Conservation (phyloP, 1,140 invertebrate species). For the Pygmarrhopalites habei region DNA sequence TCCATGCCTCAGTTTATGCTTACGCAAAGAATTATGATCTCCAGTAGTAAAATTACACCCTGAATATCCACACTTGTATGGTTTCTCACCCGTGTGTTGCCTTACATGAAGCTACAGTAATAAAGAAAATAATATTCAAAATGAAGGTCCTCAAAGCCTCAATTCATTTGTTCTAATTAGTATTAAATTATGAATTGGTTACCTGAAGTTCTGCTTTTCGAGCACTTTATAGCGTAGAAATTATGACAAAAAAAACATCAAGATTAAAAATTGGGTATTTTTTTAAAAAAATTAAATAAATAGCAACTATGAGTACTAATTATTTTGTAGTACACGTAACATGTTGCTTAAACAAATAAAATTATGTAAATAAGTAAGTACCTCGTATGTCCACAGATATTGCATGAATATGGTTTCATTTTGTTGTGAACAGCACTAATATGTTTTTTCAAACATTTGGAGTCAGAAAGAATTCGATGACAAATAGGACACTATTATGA, state of each 20-base stretch:
- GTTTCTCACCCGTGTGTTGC: constrained; percentile 69
- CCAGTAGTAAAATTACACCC: constrained; percentile 65
- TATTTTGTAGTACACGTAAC: too few species aligned
- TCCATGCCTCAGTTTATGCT: constrained; percentile 69
- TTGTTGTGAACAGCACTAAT: constrained; percentile 69
- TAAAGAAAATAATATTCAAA: background rate
- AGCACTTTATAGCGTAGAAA: too few species aligned
- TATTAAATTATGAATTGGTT: constrained; percentile 15
- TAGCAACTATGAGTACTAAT: too few species aligned
- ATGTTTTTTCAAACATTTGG: constrained; percentile 67
- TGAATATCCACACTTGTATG: constrained; percentile 70
- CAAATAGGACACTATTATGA: constrained; percentile 67
- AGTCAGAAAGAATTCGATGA: constrained; percentile 60
- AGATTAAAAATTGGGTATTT: too few species aligned
- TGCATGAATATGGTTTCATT: constrained; percentile 65
- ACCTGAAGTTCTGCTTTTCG: constrained; percentile 53
- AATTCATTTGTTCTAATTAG: background rate
- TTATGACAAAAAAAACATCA: too few species aligned
- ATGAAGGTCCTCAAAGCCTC: too few species aligned
- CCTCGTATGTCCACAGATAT: constrained; percentile 68
- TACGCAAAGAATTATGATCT: constrained; percentile 72
- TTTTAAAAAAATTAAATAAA: too few species aligned
- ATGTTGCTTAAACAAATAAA: too few species aligned
- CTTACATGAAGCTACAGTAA: constrained; percentile 59
- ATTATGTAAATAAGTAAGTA: too few species aligned